Conservation (phyloP, 2,113 vertebrate genomes). For the Trematomus loennbergii region DNA sequence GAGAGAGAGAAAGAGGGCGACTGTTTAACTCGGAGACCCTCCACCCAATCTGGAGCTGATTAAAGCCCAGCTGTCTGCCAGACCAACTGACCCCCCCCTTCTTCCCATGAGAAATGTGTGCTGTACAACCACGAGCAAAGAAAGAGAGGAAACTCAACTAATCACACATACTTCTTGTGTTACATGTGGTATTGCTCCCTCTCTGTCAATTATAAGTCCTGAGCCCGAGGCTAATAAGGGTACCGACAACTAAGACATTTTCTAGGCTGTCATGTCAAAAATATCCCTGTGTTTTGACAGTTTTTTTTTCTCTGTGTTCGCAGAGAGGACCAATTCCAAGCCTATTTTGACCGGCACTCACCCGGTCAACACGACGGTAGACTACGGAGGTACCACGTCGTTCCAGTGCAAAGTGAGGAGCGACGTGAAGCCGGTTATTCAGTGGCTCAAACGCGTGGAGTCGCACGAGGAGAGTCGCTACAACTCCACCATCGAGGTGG, state of each 20-base stretch:
- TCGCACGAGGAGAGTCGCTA: constrained; percentile 92
- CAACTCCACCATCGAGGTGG: constrained; percentile 96
- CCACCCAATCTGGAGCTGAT: constrained; percentile 90
- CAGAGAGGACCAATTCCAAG: constrained; percentile 96
- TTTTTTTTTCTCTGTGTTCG: constrained; percentile 17
- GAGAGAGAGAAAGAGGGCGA: constrained; percentile 21
- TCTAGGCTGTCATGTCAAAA: constrained; percentile 42
- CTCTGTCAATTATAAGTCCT: constrained; percentile 68
- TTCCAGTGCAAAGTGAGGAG: constrained; percentile 99
- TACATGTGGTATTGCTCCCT: constrained; percentile 77
- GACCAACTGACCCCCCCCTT: constrained; percentile 38
- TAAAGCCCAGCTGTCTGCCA: constrained; percentile 89
- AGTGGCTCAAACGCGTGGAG: constrained; percentile 98
- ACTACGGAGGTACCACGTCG: constrained; percentile 95
- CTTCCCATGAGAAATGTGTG: constrained; percentile 69
- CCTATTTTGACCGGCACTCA: constrained; percentile 95
- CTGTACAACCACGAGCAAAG: constrained; percentile 78
- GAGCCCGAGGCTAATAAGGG: constrained; percentile 56
- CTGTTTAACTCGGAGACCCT: constrained; percentile 67
- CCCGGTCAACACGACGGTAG: constrained; percentile 96
- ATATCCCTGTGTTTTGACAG: constrained; percentile 29
- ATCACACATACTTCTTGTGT: constrained; percentile 81
- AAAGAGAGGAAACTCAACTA: constrained; percentile 74
- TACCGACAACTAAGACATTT: constrained; percentile 43
- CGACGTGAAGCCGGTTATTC: constrained; percentile 97